Evolutionary conservation across 2,797 vertebrate genomes (phyloP).

Genomic region (Clangula hyemalis): DNA sequence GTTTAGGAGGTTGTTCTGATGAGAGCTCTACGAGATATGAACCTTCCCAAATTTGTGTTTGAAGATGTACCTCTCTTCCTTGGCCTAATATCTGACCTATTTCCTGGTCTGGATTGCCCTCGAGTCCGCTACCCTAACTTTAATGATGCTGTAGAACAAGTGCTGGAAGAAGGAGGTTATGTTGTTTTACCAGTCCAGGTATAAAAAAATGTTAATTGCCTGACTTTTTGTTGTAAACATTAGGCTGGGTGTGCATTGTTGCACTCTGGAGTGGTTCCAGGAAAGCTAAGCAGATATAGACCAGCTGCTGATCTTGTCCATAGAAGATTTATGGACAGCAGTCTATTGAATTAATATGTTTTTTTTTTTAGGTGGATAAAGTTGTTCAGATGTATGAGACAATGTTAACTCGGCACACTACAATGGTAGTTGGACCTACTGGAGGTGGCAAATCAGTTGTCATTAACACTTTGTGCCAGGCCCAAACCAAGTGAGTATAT

Average conservation of each 20-base stretch:
- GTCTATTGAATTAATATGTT: not conserved
- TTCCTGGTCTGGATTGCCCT: constrained; percentile 93
- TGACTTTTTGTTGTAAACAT: not conserved
- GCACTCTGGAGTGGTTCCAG: not conserved
- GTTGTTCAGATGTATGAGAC: constrained; percentile 98
- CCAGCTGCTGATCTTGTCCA: not conserved
- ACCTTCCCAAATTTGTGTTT: constrained; percentile 97
- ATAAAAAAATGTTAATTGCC: not conserved
- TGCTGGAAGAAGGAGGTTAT: constrained; percentile 83
- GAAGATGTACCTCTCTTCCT: constrained; percentile 97
- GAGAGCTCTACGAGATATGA: constrained; percentile 96
- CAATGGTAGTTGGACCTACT: constrained; percentile 96
- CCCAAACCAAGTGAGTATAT: constrained; percentile 90
- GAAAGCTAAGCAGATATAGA: not conserved
- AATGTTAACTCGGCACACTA: constrained; percentile 97
- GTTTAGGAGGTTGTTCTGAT: constrained; percentile 95
- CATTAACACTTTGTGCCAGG: constrained; percentile 92
- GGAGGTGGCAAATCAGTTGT: constrained; percentile 97
- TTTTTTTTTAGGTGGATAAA: constrained; percentile 90
- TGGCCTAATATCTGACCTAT: constrained; percentile 93
- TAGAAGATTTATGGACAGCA: not conserved
- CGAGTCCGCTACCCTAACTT: constrained; percentile 91
- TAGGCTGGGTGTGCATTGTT: not conserved
- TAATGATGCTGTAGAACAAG: constrained; percentile 89
- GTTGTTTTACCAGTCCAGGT: constrained; percentile 89